A percentile compares a stretch with the other conserved stretches of the same genome.
Evolutionary conservation across 2,113 vertebrate genomes (phyloP).

Genomic region (Tamias sibiricus): DNA sequence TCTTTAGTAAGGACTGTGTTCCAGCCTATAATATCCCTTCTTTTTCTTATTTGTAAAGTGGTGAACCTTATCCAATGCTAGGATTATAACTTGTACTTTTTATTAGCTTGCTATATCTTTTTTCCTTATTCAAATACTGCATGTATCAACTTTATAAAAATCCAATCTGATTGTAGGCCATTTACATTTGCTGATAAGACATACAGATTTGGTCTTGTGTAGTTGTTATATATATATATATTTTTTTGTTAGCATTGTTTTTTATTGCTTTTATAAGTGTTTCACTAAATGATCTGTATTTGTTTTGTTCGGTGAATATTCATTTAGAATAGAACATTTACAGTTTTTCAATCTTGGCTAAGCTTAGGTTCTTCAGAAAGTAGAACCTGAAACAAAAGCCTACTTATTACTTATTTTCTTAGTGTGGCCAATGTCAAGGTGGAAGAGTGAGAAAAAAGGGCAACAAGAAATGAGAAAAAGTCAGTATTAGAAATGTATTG

Average conservation of each 20-base stretch:
- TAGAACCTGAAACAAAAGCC: neutral
- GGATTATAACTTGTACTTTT: neutral
- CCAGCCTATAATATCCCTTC: neutral
- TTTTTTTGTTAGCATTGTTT: constrained; percentile 32
- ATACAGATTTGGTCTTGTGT: neutral
- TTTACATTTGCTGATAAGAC: neutral
- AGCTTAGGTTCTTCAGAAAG: neutral
- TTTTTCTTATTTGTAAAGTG: neutral
- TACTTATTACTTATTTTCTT: neutral
- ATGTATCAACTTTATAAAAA: neutral
- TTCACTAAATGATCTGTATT: neutral
- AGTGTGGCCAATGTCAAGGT: neutral
- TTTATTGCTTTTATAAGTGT: neutral
- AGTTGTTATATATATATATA: neutral
- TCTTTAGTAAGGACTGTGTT: neutral
- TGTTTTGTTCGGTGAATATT: neutral
- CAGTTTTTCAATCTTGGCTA: neutral
- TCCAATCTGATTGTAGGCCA: neutral
- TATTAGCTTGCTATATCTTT: neutral
- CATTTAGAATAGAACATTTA: neutral
- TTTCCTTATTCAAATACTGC: neutral
- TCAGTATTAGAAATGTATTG: neutral
- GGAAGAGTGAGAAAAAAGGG: neutral
- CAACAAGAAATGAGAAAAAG: neutral
- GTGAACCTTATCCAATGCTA: neutral